Evolutionary conservation across 2,797 vertebrate genomes (phyloP), one percentile per base, ranked within the genome.

Genomic region (Sternarchorhynchus goeldii): DNA sequence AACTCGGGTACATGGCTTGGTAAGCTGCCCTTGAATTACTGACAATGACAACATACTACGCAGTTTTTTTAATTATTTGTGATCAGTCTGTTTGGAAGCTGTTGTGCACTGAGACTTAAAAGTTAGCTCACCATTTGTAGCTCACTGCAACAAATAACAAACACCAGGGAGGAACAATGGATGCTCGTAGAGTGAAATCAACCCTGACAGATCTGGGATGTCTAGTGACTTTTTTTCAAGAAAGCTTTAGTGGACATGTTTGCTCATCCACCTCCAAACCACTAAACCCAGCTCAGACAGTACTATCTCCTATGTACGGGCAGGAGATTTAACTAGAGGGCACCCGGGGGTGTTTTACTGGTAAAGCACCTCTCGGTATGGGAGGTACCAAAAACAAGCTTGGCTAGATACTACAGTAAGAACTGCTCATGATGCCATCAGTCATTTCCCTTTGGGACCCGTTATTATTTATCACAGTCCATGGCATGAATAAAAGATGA

Each of bases 101-200:
- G 0, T 20, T 68, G 17, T 59, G 5, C 68, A 50, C 14, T 50
- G 14, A 50, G 8, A 50, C 45, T 50, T 50, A 50, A 10, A 3
- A 50, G 45, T 50, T 50, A 50, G 10, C 45, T 21, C 56, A 58
- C 18, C 18, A 58, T n/a, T 20, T 14, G 12, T 55, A 18, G 53
- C 10, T 55, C 18, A 6, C 45, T 6, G 45, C 6, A 55, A 7
- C 56, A 58, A 58, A 58, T 58, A 58, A 55, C 2, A 55, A 21
- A 58, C 14, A 29, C 41, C 12, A 17, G 20, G 65, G 20, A 45
- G 21, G 21, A 68, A 67, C 66, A 53, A 12, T 25, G 5, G 20
- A 29, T 21, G 66, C 66, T 68, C 4, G 6, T 29, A 50, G 66
- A 68, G 66, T 67, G 50, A 68, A 50, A 68, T 68, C 39, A 53